Percentiles rank a stretch among this genome's conserved stretches.
These are phyloP conservation scores for Hyposoter didymator DNA, from an alignment of 2,888 invertebrate species.

Conservation along the genomic window DNA sequence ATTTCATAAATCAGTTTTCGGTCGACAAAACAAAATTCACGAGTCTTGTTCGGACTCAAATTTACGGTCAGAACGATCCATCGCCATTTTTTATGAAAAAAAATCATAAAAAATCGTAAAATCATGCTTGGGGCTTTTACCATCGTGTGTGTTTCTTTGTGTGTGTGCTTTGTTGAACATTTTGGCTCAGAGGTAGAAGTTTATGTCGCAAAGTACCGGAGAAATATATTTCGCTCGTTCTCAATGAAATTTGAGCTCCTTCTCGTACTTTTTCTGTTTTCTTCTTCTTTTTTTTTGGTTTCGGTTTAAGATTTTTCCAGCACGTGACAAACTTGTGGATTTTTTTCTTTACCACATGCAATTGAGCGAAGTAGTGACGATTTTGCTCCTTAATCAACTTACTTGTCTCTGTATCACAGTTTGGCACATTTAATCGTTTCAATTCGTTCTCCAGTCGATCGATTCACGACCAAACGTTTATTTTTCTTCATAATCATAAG, in stretches of 20 bases:
- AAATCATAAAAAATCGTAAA: no score
- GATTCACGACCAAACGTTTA: not conserved
- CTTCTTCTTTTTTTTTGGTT: not conserved
- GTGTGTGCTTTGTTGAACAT: slow-evolving; percentile 40
- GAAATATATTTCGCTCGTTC: slow-evolving; percentile 17
- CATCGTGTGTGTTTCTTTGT: slow-evolving; percentile 5
- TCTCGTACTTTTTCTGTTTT: not conserved
- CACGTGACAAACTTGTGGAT: not conserved
- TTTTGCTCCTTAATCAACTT: slow-evolving; percentile 1
- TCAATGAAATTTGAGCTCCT: slow-evolving; percentile 30
- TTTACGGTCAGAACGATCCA: not conserved
- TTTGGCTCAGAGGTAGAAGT: slow-evolving; percentile 65
- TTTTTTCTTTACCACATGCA: slow-evolving; percentile 20
- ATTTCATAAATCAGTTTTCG: not conserved
- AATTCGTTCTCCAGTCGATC: not conserved
- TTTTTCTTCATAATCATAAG: not conserved
- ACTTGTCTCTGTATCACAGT: slow-evolving; percentile 71
- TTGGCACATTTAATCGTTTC: slow-evolving; percentile 61
- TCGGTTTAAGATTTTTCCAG: slow-evolving; percentile 5
- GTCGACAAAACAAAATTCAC: not conserved
- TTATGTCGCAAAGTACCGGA: slow-evolving; percentile 32
- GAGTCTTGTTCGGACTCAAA: not conserved
- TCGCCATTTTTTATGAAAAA: not conserved
- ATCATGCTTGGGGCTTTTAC: not conserved
- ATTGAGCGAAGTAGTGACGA: not conserved